Percentiles rank a stretch among this genome's conserved stretches.
These are phyloP conservation scores for Vanacampus margaritifer DNA, from an alignment of 2,113 vertebrate species.

Conservation along the genomic window DNA sequence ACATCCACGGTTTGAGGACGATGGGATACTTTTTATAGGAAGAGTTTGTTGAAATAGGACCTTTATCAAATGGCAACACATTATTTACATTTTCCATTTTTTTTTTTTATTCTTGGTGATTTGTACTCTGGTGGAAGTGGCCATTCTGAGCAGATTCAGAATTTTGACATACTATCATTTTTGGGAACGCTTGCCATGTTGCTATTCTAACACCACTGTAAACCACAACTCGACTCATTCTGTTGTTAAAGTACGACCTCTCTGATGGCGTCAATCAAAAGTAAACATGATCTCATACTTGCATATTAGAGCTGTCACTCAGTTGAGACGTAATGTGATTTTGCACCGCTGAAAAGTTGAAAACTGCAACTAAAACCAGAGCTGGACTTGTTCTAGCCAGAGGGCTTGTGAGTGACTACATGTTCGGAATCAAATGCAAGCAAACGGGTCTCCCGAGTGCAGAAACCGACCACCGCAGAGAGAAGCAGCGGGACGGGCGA, in stretches of 20 bases:
- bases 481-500: slow-evolving; percentile 32
- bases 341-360: not conserved
- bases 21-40: too few relatives aligned
- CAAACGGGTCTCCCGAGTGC: slow-evolving; percentile 8
- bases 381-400: not conserved
- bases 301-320: not conserved
- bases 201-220: too few relatives aligned
- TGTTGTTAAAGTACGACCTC: not conserved
- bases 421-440: slow-evolving; percentile 4
- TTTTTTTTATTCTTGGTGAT: too few relatives aligned
- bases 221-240: not conserved
- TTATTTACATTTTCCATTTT: too few relatives aligned
- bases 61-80: too few relatives aligned
- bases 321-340: not conserved
- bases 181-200: too few relatives aligned
- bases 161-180: too few relatives aligned
- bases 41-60: too few relatives aligned
- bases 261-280: not conserved
- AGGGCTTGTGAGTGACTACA: not conserved
- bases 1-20: too few relatives aligned
- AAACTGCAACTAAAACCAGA: not conserved
- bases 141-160: too few relatives aligned
- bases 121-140: too few relatives aligned
- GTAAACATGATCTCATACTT: not conserved
- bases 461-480: not conserved